These are phyloP conservation scores for Philotrypesis tridentata DNA, from an alignment of 1,140 invertebrate genomes.

Conservation along the genomic window DNA sequence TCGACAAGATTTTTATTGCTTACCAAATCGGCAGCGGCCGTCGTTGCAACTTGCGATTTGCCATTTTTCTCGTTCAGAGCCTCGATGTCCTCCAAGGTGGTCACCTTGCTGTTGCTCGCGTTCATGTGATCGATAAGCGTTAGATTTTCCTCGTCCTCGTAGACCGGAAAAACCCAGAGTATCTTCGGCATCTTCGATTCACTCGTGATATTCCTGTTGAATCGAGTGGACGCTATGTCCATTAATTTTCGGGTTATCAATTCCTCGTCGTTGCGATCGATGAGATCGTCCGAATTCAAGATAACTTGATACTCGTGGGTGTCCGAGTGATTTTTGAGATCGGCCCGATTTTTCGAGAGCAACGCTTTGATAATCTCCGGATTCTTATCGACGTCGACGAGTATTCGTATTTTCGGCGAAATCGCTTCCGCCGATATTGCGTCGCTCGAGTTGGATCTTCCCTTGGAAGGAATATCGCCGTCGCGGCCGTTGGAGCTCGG, in stretches of 20 bases:
- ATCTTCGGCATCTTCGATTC: constrained; percentile 32
- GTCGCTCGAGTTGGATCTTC: background rate
- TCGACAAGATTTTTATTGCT: too few species aligned
- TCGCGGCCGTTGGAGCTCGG: background rate
- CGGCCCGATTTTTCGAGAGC: constrained; percentile 9
- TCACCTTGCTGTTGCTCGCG: background rate
- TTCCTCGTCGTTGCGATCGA: constrained; percentile 22
- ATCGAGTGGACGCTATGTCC: constrained; percentile 8
- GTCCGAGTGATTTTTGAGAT: background rate
- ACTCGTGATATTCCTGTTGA: constrained; percentile 4
- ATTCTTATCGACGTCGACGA: constrained; percentile 42
- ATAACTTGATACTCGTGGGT: constrained; percentile 19
- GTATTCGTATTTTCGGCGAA: constrained; percentile 32
- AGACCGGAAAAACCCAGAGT: constrained; percentile 45
- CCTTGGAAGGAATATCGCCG: background rate
- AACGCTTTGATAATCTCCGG: constrained; percentile 23
- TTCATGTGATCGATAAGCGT: background rate
- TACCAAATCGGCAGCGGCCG: too few species aligned
- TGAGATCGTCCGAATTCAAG: constrained; percentile 20
- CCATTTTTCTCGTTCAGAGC: background rate
- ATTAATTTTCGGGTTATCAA: constrained; percentile 27
- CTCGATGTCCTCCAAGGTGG: background rate
- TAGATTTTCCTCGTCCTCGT: constrained; percentile 26
- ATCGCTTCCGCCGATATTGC: background rate
- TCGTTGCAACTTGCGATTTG: background rate